Evolutionary conservation across 2,888 invertebrate species (phyloP), one percentile per base, ranked within the genome.

Genomic region (Pristionchus mayeri): DNA sequence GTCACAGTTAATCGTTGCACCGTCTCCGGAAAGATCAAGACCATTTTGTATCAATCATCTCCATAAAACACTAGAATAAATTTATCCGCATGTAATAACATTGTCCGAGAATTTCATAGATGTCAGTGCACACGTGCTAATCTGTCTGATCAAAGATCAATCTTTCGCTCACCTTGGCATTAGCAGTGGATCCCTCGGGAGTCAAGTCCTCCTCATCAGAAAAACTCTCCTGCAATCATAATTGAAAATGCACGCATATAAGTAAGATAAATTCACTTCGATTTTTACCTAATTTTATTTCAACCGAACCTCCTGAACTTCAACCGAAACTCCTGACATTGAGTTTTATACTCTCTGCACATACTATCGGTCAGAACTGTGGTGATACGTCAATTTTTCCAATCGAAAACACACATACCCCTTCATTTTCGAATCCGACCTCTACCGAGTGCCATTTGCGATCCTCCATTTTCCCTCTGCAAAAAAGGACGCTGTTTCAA

Each of bases 391-490:
- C n/a, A n/a, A 71, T n/a, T 30, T 40, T 1, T 1, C 3, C 37
- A n/a, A 44, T 7, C 16, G n/a, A 40, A 44, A 40, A 6, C 11
- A 63, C 18, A 82, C 37, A 1, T 24, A 84, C 84, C n/a, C 75
- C 84, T 18, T 84, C 75, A 37, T 71, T 21, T 21, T 84, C 60
- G 37, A 87, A 87, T 24, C 84, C 81, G 30, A 90, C 90, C 86
- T 91, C 91, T 34, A 91, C 91, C 67, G 89, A 90, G 84, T 91
- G 91, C 90, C 90, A 91, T 40, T 84, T 71, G 48, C 40, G 86
- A 86, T 40, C 91, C 85, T 76, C 85, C 76, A 78, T 78, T 27
- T 78, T 78, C 37, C 0, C 6, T 18, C 71, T 71, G 71, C n/a
- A 44, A 71, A 44, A 44, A 44, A 44, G n/a, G n/a, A n/a, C n/a